These are phyloP conservation scores for Trypoxylon attenuatum DNA, from an alignment of 2,888 invertebrate species.

Conservation along the genomic window DNA sequence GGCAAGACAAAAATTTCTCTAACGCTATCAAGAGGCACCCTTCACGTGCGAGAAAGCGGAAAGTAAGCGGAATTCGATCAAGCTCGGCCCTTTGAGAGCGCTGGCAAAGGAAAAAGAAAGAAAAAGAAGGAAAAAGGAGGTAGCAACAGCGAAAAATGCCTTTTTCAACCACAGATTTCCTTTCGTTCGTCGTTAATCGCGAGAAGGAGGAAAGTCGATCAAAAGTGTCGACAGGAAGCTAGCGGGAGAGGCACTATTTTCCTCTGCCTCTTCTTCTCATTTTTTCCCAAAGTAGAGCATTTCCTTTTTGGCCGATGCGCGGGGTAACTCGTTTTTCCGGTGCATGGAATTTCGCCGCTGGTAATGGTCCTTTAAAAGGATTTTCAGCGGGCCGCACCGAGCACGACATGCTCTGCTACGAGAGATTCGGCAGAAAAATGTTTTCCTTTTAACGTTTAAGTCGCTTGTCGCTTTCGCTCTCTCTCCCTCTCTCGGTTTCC, in stretches of 20 bases:
- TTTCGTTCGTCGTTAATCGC: too few relatives aligned
- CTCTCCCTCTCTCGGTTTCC: not conserved
- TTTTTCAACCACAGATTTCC: not conserved
- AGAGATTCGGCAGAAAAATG: not conserved
- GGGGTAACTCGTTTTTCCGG: not conserved
- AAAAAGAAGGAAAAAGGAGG: not conserved
- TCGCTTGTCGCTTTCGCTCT: not conserved
- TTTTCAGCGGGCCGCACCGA: not conserved
- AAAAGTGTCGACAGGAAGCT: too few relatives aligned
- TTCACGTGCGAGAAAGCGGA: not conserved
- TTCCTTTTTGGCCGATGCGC: too few relatives aligned
- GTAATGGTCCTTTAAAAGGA: not conserved
- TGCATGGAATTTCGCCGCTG: not conserved
- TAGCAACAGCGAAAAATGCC: not conserved
- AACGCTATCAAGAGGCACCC: too few relatives aligned
- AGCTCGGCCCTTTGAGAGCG: not conserved
- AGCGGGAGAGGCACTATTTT: too few relatives aligned
- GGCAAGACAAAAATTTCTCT: too few relatives aligned
- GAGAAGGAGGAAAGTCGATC: too few relatives aligned
- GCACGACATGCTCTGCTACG: not conserved
- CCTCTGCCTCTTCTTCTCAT: not conserved
- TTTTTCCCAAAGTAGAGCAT: too few relatives aligned
- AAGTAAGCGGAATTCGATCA: constrained; percentile 15
- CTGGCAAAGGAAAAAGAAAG: not conserved
- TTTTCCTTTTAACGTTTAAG: not conserved